Evolutionary conservation across 1,140 invertebrate species (phyloP).

Genomic region (Odontomachus brunneus): DNA sequence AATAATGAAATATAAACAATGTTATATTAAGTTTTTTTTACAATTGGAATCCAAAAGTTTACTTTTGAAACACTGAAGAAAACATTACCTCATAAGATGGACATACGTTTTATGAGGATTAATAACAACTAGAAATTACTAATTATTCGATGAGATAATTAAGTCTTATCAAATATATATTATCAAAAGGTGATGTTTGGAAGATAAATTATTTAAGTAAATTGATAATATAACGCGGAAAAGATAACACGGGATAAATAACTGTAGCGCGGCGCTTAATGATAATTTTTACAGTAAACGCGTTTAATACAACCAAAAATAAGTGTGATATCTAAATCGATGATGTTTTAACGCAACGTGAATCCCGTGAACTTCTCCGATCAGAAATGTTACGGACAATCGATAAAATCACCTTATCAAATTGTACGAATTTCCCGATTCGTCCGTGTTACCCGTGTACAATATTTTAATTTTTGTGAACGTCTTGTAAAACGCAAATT

Average conservation of each 20-base stretch:
- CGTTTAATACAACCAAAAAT: slow-evolving; percentile 22
- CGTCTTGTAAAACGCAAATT: slow-evolving; percentile 29
- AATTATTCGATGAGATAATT: not conserved
- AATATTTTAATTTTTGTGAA: slow-evolving; percentile 43
- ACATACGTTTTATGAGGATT: not conserved
- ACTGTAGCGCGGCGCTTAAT: slow-evolving; percentile 17
- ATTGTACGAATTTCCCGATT: slow-evolving; percentile 72
- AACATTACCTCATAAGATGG: not conserved
- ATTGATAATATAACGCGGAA: not conserved
- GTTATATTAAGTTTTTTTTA: not conserved
- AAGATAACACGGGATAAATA: not conserved
- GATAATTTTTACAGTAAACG: slow-evolving; percentile 17
- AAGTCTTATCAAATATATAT: slow-evolving; percentile 11
- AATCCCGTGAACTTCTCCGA: slow-evolving; percentile 3
- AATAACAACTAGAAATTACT: slow-evolving; percentile 28
- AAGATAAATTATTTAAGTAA: slow-evolving; percentile 4
- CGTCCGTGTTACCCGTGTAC: slow-evolving; percentile 56
- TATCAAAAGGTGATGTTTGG: slow-evolving; percentile 28
- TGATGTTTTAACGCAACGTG: slow-evolving; percentile 13
- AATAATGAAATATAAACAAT: slow-evolving; percentile 38
- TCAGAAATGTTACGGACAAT: not conserved
- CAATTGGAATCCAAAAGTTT: slow-evolving; percentile 32
- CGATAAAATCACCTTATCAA: too few species aligned
- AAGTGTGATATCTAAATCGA: slow-evolving; percentile 16
- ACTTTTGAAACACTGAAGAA: slow-evolving; percentile 3